A percentile compares a stretch with the other conserved stretches of the same genome.
These are phyloP conservation scores for Thripadectes ignobilis DNA, from an alignment of 2,797 vertebrate genomes.

Conservation along the genomic window DNA sequence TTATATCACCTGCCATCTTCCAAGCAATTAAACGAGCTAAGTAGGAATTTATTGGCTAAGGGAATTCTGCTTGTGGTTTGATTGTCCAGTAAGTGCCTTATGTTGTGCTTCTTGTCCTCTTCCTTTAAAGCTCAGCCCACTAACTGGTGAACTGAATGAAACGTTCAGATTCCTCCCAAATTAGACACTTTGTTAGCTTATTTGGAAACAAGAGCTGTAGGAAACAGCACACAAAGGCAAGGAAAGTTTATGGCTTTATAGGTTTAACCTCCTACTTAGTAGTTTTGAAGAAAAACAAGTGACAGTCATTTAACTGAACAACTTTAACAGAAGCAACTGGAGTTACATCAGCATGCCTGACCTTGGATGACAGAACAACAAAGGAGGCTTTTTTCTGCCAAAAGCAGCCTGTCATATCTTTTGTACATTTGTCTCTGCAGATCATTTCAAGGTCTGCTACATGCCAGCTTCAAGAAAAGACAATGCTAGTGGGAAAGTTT, in stretches of 20 bases:
- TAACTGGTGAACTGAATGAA: neutral
- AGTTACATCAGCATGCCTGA: neutral
- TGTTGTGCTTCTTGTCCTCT: neutral
- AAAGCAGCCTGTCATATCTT: constrained; percentile 49
- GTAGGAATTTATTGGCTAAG: neutral
- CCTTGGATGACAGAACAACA: constrained; percentile 44
- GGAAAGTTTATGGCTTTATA: neutral
- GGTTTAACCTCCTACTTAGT: constrained; percentile 6
- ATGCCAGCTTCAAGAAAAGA: constrained; percentile 23
- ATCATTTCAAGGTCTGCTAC: constrained; percentile 48
- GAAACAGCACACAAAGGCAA: neutral
- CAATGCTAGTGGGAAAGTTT: constrained; percentile 13
- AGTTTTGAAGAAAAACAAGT: neutral
- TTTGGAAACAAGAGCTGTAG: neutral
- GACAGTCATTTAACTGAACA: constrained; percentile 9
- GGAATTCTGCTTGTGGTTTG: neutral
- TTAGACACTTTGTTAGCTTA: neutral
- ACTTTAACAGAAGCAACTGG: constrained; percentile 13
- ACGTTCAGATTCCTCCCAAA: neutral
- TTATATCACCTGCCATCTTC: neutral
- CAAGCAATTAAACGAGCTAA: neutral
- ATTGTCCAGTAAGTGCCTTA: neutral
- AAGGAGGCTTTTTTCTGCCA: constrained; percentile 37
- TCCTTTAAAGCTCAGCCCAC: neutral
- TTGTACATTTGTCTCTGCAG: constrained; percentile 35